Conservation (phyloP, 2,113 vertebrate genomes). For the Sebastes fasciatus region DNA sequence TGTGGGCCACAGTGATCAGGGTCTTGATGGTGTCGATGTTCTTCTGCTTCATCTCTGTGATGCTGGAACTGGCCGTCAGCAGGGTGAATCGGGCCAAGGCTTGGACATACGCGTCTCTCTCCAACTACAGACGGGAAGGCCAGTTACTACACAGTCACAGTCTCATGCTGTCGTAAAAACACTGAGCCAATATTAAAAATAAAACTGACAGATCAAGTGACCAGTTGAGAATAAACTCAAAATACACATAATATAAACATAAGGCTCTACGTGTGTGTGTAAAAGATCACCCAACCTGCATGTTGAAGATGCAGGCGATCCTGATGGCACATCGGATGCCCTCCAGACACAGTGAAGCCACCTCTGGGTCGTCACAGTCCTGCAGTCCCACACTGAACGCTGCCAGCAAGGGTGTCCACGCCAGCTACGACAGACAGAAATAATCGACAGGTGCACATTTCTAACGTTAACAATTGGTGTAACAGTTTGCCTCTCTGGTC, state of each 20-base stretch:
- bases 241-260: not conserved
- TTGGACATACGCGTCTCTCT: constrained; percentile 96
- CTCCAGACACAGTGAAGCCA: constrained; percentile 94
- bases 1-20: constrained; percentile 97
- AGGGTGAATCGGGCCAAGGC: constrained; percentile 96
- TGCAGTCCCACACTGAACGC: constrained; percentile 97
- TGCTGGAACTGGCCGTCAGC: constrained; percentile 97
- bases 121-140: constrained; percentile 85
- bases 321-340: constrained; percentile 96
- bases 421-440: constrained; percentile 85
- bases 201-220: not conserved
- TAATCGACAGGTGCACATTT: not conserved
- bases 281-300: constrained; percentile 89
- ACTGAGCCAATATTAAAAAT: not conserved
- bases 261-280: not conserved
- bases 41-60: constrained; percentile 99
- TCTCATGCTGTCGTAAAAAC: not conserved
- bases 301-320: constrained; percentile 96
- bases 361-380: constrained; percentile 97
- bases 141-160: not conserved
- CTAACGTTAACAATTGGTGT: not conserved
- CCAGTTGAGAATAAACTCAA: not conserved
- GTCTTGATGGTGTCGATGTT: constrained; percentile 99
- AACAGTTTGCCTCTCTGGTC: not conserved
- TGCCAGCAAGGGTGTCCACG: constrained; percentile 95